Base-by-base conservation (phyloP, 2,113 vertebrate genomes). In the Oreotragus oreotragus region DNA sequence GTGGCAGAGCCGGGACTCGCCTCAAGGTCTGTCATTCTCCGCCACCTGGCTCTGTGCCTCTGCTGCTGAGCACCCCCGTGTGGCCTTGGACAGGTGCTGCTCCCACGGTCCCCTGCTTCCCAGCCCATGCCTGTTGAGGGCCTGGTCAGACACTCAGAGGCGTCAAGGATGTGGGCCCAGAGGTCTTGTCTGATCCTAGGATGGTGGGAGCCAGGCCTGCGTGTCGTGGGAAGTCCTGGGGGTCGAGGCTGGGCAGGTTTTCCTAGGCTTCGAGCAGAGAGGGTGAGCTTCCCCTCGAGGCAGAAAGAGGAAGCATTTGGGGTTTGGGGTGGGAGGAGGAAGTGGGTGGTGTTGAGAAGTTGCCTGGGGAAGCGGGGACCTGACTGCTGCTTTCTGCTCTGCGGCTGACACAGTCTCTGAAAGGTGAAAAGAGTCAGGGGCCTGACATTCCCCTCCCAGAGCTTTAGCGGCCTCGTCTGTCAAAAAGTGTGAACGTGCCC, bases 1-100 rank as follows among this genome's bases (percentile, higher is more conserved):
- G 62, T 97, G 91, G 97, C 96, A 96, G 94, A 97, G 88, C 95
- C n/a, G 80, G 95, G 97, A 97, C 92, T 98, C 94, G 27, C 95
- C 83, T 96, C 91, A 87, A 97, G 97, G 97, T 97, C 97, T 98
- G 97, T 97, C 49, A 70, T 93, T 96, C 90, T 95, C 90, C 3
- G 6, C 84, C 73, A 88, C 87, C 88, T 90, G 92, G 79, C 88
- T 96, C 97, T 92, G 93, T 90, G 89, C 62, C 88, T 92, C 84
- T 98, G 97, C 90, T 51, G 43, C 57, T 94, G 84, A 91, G 88
- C 94, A 79, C 28, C 95, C 51, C n/a, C 28, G 70, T 86, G 57
- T 87, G 92, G 94, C 95, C 95, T 94, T 96, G 95, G 93, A 95
- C 73, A 96, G 95, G 83, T 86, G 73, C 95, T 95, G 80, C 90